Percentiles rank a stretch among this genome's conserved stretches.
phyloP scores from a whole-genome alignment of 2,113 vertebrate genomes.

The Anser brachyrhynchus region DNA sequence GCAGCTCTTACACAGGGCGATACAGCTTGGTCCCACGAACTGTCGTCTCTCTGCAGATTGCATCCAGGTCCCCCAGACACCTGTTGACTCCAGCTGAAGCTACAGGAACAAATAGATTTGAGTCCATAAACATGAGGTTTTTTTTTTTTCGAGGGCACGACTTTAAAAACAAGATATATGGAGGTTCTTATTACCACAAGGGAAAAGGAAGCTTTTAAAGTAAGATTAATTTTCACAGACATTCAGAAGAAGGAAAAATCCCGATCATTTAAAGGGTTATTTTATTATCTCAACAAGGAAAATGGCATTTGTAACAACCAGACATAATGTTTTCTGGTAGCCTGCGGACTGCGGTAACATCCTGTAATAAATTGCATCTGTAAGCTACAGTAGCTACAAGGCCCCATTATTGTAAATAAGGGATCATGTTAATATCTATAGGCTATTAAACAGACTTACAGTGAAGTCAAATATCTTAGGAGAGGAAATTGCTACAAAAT shows the following conservation, averaged over 20 bases:
- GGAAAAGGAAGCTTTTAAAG: constrained; percentile 64
- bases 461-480: constrained; percentile 58
- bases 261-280: constrained; percentile 55
- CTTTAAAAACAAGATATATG: constrained; percentile 46
- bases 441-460: constrained; percentile 63
- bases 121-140: neutral
- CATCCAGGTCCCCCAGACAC: neutral
- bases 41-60: neutral
- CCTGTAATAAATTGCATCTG: constrained; percentile 71
- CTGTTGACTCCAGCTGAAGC: constrained; percentile 27
- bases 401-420: constrained; percentile 69
- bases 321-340: constrained; percentile 56
- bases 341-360: constrained; percentile 56
- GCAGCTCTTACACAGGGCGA: neutral
- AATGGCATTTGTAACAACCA: constrained; percentile 61
- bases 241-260: constrained; percentile 51
- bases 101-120: neutral
- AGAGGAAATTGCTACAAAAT: constrained; percentile 66
- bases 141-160: neutral
- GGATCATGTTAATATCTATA: constrained; percentile 71
- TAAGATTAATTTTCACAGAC: constrained; percentile 62
- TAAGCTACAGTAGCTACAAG: constrained; percentile 54
- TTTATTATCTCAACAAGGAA: constrained; percentile 67
- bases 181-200: constrained; percentile 27
- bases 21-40: neutral